Percentiles rank a stretch among this genome's conserved stretches.
These are phyloP conservation scores for Atta texana DNA, from an alignment of 1,140 invertebrate genomes.

Conservation along the genomic window DNA sequence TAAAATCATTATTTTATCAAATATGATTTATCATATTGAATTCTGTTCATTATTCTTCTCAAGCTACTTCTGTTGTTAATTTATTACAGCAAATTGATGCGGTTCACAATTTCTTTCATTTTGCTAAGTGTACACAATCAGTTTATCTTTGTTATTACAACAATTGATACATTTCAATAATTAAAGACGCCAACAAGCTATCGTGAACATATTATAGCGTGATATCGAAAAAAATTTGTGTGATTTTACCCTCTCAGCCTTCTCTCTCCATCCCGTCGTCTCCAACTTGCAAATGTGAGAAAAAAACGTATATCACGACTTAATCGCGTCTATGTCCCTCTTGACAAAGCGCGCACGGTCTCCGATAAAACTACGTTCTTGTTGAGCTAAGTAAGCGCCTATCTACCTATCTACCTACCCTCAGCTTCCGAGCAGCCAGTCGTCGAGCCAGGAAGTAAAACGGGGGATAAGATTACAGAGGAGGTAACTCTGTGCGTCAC, in stretches of 20 bases:
- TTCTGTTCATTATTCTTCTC: background rate
- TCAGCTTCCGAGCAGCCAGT: slow-evolving; percentile 26
- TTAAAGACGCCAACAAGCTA: background rate
- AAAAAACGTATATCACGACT: slow-evolving; percentile 46
- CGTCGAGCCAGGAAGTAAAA: slow-evolving; percentile 43
- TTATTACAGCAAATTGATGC: background rate
- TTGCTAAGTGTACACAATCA: background rate
- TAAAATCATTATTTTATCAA: slow-evolving; percentile 10
- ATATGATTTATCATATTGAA: slow-evolving; percentile 1
- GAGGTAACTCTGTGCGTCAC: slow-evolving; percentile 50
- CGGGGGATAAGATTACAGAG: slow-evolving; percentile 60
- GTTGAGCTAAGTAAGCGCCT: slow-evolving; percentile 51
- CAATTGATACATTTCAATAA: slow-evolving; percentile 12
- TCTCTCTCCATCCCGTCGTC: background rate
- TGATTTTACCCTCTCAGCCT: background rate
- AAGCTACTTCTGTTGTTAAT: background rate
- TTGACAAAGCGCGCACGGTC: slow-evolving; percentile 35
- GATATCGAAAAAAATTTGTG: slow-evolving; percentile 19
- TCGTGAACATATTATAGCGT: background rate
- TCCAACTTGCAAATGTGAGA: slow-evolving; percentile 32
- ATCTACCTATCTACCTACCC: background rate
- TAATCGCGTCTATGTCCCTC: slow-evolving; percentile 46
- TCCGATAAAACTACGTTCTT: slow-evolving; percentile 56
- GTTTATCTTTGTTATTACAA: background rate
- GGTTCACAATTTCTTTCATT: background rate